These are phyloP conservation scores for Euplagia quadripunctaria DNA, from an alignment of 2,888 invertebrate species.

Conservation along the genomic window DNA sequence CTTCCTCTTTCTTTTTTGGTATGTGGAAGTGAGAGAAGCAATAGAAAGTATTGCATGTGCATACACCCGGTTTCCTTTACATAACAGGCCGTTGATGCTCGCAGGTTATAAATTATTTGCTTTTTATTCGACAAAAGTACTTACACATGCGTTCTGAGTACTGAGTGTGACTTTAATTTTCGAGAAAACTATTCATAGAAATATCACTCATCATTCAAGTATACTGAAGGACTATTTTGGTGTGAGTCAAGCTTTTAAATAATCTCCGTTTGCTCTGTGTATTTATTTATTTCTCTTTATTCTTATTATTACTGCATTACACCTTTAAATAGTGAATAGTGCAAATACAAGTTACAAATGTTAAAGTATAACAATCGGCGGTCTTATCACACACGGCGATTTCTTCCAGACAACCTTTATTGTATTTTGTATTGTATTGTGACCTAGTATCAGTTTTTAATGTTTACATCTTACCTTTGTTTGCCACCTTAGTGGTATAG, in stretches of 20 bases:
- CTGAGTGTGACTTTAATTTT: neutral
- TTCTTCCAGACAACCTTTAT: too few relatives aligned
- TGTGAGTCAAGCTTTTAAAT: neutral
- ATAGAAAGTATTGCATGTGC: constrained; percentile 8
- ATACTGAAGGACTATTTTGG: neutral
- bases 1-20: neutral
- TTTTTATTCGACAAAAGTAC: constrained; percentile 3
- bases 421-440: too few relatives aligned
- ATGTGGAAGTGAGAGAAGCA: neutral
- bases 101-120: constrained; percentile 11
- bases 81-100: constrained; percentile 10
- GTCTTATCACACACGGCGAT: too few relatives aligned
- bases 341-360: too few relatives aligned
- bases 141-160: constrained; percentile 6
- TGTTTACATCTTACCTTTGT: too few relatives aligned
- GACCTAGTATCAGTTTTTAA: too few relatives aligned
- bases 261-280: too few relatives aligned
- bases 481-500: too few relatives aligned
- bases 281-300: too few relatives aligned
- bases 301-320: too few relatives aligned
- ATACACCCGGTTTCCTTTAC: neutral
- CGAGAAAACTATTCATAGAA: neutral
- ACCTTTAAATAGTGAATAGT: too few relatives aligned
- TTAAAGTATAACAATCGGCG: too few relatives aligned
- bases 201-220: neutral